Conservation (phyloP, 2,888 invertebrate genomes). For the Syrista parreyssii region DNA sequence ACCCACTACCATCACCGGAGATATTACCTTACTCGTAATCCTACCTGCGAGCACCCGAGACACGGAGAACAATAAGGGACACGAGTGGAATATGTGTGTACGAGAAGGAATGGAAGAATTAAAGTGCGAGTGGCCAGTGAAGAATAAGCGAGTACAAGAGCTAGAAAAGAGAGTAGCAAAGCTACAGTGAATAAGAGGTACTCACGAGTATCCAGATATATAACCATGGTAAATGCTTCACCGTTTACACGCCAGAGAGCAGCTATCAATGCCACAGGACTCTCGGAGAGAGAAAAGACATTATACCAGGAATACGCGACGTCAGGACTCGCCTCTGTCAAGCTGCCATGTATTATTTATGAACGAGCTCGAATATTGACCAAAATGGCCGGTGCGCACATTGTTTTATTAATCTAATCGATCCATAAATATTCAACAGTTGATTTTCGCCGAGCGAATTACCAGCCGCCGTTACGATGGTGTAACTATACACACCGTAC, state of each 20-base stretch:
- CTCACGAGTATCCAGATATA: background rate
- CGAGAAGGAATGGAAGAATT: background rate
- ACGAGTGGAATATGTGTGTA: background rate
- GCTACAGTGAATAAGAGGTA: background rate
- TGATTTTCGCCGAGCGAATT: slow-evolving; percentile 50
- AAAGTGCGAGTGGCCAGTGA: background rate
- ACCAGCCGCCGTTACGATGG: slow-evolving; percentile 34
- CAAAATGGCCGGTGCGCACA: slow-evolving; percentile 8
- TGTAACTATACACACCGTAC: slow-evolving; percentile 6
- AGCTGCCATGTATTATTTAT: slow-evolving; percentile 20
- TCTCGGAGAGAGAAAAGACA: background rate
- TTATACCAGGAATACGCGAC: background rate
- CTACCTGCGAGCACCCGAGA: slow-evolving; percentile 21
- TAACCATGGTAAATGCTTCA: background rate
- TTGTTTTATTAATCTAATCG: slow-evolving; percentile 47
- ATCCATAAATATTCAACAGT: slow-evolving; percentile 55
- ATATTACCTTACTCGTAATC: slow-evolving; percentile 44
- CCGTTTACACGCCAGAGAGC: background rate
- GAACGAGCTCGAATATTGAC: slow-evolving; percentile 15
- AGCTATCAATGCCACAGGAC: background rate
- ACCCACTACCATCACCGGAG: slow-evolving; percentile 34
- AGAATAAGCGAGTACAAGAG: background rate
- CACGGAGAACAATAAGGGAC: background rate
- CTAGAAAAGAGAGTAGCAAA: background rate
- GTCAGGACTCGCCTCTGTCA: background rate